phyloP scores from a whole-genome alignment of 1,140 invertebrate genomes.

The Macrobrachium nipponense region DNA sequence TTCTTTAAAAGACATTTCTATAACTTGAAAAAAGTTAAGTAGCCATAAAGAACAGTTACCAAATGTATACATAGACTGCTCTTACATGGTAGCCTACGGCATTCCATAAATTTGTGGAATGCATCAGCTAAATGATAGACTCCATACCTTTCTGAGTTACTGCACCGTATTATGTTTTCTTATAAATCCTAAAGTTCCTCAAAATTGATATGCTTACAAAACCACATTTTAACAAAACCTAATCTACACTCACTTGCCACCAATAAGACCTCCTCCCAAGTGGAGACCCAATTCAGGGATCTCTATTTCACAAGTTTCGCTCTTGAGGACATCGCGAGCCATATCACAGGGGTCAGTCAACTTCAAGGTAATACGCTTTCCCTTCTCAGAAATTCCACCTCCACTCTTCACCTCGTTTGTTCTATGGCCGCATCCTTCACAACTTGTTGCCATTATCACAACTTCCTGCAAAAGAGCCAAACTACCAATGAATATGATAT shows the following conservation, averaged over 20 bases:
- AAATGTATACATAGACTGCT: too few species aligned
- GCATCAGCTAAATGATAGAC: too few species aligned
- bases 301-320: slow-evolving; percentile 88
- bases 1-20: too few species aligned
- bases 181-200: too few species aligned
- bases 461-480: slow-evolving; percentile 98
- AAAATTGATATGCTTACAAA: background rate
- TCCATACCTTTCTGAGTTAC: too few species aligned
- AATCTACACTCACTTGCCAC: slow-evolving; percentile 72
- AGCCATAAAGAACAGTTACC: too few species aligned
- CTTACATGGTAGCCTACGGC: too few species aligned
- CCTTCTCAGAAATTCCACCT: slow-evolving; percentile 87
- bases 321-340: slow-evolving; percentile 92
- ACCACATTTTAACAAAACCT: background rate
- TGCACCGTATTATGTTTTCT: too few species aligned
- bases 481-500: slow-evolving; percentile 71
- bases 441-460: slow-evolving; percentile 95
- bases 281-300: slow-evolving; percentile 94
- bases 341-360: slow-evolving; percentile 84
- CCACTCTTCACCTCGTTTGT: slow-evolving; percentile 97
- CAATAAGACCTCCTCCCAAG: slow-evolving; percentile 85
- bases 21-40: too few species aligned
- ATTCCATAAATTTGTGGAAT: too few species aligned
- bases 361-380: slow-evolving; percentile 82
- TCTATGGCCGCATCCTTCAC: slow-evolving; percentile 89